Evolutionary conservation across 2,888 invertebrate genomes (phyloP).

Genomic region (Acrocera orbiculus): DNA sequence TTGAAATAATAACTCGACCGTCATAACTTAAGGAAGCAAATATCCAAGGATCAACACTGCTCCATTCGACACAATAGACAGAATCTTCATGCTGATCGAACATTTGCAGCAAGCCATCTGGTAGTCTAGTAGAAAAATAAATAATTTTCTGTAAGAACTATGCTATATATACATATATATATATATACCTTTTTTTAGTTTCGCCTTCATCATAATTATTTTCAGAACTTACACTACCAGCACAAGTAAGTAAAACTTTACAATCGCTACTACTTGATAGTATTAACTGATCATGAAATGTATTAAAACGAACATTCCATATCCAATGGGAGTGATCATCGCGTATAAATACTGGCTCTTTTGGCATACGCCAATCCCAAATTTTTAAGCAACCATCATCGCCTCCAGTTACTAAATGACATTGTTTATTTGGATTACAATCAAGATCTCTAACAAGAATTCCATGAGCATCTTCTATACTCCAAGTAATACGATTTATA

Average conservation of each 20-base stretch:
- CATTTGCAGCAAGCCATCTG: constrained; percentile 77
- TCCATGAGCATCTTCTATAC: constrained; percentile 71
- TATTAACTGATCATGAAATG: constrained; percentile 90
- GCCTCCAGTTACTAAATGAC: constrained; percentile 82
- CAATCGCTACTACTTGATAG: constrained; percentile 91
- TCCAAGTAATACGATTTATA: constrained; percentile 56
- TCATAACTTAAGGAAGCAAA: constrained; percentile 98
- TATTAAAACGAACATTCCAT: constrained; percentile 89
- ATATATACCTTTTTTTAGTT: constrained; percentile 8
- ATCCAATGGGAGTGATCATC: constrained; percentile 86
- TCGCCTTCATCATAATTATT: constrained; percentile 34
- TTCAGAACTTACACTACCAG: constrained; percentile 76
- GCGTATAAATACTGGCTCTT: constrained; percentile 58
- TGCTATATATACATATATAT: not conserved
- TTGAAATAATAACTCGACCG: constrained; percentile 80
- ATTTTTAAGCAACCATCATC: constrained; percentile 91
- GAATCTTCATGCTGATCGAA: constrained; percentile 97
- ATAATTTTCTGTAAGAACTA: too few species aligned
- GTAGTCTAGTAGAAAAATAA: constrained; percentile 18
- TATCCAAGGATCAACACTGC: constrained; percentile 93
- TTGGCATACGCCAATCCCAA: constrained; percentile 82
- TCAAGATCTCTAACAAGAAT: constrained; percentile 83
- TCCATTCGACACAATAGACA: constrained; percentile 96
- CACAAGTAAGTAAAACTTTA: constrained; percentile 72
- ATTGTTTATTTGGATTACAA: constrained; percentile 96